phyloP scores from a whole-genome alignment of 1,140 invertebrate genomes.

The Paraescarpia echinospica region DNA sequence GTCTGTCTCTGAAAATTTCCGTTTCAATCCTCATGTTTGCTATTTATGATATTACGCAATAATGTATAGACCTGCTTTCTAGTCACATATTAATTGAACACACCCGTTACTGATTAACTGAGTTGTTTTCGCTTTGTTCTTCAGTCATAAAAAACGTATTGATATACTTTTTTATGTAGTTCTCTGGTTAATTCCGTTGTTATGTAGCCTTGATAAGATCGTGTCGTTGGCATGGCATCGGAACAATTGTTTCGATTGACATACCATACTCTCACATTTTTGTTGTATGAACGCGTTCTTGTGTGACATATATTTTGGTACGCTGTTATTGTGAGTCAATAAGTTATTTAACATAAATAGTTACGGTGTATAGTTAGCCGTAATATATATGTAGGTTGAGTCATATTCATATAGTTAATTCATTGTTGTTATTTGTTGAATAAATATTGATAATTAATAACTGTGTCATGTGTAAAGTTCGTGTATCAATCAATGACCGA shows the following conservation, averaged over 20 bases:
- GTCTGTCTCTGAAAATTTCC: background rate
- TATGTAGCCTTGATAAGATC: background rate
- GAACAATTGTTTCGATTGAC: background rate
- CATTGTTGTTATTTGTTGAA: background rate
- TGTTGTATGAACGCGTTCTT: background rate
- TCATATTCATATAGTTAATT: background rate
- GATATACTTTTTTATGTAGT: background rate
- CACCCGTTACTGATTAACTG: background rate
- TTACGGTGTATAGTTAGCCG: background rate
- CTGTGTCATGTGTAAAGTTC: background rate
- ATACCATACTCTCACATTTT: background rate
- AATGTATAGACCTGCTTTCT: background rate
- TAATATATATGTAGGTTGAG: background rate
- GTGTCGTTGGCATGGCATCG: background rate
- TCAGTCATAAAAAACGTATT: background rate
- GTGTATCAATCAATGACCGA: too few species aligned
- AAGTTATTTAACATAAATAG: background rate
- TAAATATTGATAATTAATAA: background rate
- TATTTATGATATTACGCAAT: background rate
- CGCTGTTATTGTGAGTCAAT: background rate
- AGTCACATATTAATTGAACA: background rate
- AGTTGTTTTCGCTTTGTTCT: background rate
- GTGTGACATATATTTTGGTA: background rate
- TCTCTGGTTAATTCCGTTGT: background rate
- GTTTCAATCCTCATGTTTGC: background rate